Evolutionary conservation across 2,113 vertebrate species (phyloP), one percentile per base, ranked within the genome.

Genomic region (Eudyptes chrysolophus): DNA sequence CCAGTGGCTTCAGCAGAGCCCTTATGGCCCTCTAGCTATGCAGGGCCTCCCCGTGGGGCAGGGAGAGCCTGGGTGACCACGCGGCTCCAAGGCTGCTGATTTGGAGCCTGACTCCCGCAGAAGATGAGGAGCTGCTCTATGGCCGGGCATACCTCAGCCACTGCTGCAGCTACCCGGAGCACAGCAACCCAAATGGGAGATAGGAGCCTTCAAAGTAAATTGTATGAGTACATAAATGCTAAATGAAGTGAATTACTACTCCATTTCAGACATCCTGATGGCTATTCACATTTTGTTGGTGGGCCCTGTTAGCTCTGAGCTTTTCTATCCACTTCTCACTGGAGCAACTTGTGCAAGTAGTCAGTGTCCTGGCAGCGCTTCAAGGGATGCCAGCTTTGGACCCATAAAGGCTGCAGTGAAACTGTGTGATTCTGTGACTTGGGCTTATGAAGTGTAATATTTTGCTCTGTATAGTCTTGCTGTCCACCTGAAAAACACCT

Each of bases 41-140:
- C 3, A 3, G 18, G 15, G 2, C 1, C 8, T 34, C 30, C 52
- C 17, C 3, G 5, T 0, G 1, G 44, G 58, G 14, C n/a, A 65
- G 7, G 13, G 58, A 16, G 5, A 77, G 34, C 14, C 44, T 54
- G 30, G 16, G 29, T 74, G 34, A 36, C 11, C 24, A 29, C 22
- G 10, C 1, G 3, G 32, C 29, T 60, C 38, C 38, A 58, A 19
- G n/a, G 42, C 13, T 91, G 25, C 25, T 60, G 26, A 8, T 79
- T 24, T 48, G 40, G 69, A 84, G 15, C 51, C 4, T 27, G 40
- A 54, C 13, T 42, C 14, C 24, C 69, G 42, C 48, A 48, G 49
- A 55, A 15, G 66, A 29, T n/a, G 44, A 69, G 54, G n/a, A 32
- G 17, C n/a, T 84, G 49, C 54, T 76, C 5, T 20, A 25, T 1